These are phyloP conservation scores for Eurois occulta DNA, from an alignment of 2,888 invertebrate species.

Conservation along the genomic window DNA sequence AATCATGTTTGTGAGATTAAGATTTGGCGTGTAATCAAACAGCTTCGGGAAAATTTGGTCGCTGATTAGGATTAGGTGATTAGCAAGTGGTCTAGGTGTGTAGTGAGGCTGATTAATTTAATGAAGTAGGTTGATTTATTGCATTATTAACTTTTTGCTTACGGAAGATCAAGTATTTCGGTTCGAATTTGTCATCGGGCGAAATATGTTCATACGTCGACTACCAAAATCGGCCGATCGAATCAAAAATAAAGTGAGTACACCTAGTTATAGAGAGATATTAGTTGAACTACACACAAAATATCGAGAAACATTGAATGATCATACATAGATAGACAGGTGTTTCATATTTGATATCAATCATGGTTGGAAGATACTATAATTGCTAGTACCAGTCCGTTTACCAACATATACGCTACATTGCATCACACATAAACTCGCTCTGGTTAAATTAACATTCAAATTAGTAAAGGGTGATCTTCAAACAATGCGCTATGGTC, in stretches of 20 bases:
- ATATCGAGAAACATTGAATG: neutral
- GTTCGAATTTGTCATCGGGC: neutral
- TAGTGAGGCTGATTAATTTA: neutral
- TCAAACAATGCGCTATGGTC: slow-evolving; percentile 10
- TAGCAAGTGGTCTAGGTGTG: neutral
- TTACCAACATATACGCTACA: neutral
- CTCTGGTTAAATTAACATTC: slow-evolving; percentile 38
- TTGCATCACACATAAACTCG: slow-evolving; percentile 1
- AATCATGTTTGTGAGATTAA: slow-evolving; percentile 24
- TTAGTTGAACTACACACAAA: neutral
- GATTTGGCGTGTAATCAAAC: slow-evolving; percentile 35
- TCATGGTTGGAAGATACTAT: neutral
- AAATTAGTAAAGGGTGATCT: slow-evolving; percentile 29
- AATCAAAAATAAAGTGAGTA: neutral
- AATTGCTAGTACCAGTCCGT: neutral
- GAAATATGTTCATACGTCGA: neutral
- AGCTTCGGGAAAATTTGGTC: slow-evolving; percentile 19
- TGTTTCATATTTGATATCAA: neutral
- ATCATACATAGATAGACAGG: neutral
- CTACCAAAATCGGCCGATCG: neutral
- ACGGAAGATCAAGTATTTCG: neutral
- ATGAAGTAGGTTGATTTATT: neutral
- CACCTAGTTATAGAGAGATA: neutral
- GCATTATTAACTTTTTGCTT: neutral
- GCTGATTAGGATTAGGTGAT: slow-evolving; percentile 16